These are phyloP conservation scores for Metellina segmentata DNA, from an alignment of 2,888 invertebrate species.

Conservation along the genomic window DNA sequence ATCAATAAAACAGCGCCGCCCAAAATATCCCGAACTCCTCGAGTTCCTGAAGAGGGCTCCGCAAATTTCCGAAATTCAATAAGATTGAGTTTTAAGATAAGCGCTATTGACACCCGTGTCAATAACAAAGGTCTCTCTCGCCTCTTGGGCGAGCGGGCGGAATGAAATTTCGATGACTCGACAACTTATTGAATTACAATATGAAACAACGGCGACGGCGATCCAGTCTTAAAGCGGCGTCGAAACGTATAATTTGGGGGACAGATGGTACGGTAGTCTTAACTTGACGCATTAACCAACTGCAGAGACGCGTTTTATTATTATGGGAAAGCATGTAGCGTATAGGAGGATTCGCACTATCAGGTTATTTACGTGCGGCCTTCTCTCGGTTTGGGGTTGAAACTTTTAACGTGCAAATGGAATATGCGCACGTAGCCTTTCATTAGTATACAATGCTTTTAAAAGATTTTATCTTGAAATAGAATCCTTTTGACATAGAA, in stretches of 20 bases:
- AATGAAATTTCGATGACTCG: not conserved
- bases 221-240: not conserved
- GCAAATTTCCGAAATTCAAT: slow-evolving; percentile 41
- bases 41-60: not conserved
- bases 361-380: too few species aligned
- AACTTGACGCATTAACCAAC: not conserved
- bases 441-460: too few species aligned
- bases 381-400: too few species aligned
- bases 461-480: too few species aligned
- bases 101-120: slow-evolving; percentile 35
- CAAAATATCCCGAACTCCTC: not conserved
- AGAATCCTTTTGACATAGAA: too few species aligned
- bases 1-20: not conserved
- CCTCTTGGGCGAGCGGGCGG: too few species aligned
- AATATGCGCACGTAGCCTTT: too few species aligned
- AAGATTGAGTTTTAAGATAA: slow-evolving; percentile 53
- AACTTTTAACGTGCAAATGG: too few species aligned
- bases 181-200: slow-evolving; percentile 29
- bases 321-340: too few species aligned
- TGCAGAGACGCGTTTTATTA: not conserved
- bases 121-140: slow-evolving; percentile 27
- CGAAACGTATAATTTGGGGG: not conserved
- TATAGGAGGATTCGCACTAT: too few species aligned
- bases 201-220: not conserved
- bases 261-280: not conserved